A percentile compares a stretch with the other conserved stretches of the same genome.
These are phyloP conservation scores for Philonicus albiceps DNA, from an alignment of 2,888 invertebrate species.

Conservation along the genomic window DNA sequence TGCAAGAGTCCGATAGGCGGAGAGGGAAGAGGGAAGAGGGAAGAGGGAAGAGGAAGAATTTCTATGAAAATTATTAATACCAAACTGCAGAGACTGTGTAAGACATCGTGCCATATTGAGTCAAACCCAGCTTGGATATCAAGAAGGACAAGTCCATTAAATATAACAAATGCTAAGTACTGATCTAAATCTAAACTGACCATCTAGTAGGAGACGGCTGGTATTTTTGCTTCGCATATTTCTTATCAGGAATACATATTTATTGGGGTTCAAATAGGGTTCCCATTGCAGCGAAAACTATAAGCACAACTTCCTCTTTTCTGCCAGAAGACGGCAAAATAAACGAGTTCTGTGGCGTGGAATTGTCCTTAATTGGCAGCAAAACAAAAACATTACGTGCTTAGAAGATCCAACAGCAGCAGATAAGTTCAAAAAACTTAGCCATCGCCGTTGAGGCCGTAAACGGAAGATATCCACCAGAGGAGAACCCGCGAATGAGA, in stretches of 20 bases:
- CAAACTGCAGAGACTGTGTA: no score
- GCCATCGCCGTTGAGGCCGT: background rate
- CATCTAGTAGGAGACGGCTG: no score
- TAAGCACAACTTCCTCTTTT: background rate
- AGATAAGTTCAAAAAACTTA: background rate
- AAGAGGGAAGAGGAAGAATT: no score
- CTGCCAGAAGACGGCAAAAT: background rate
- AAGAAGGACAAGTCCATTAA: no score
- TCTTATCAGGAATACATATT: background rate
- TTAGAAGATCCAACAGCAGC: background rate
- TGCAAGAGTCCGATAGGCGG: no score
- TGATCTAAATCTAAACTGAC: no score
- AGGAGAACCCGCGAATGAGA: background rate
- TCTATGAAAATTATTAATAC: no score
- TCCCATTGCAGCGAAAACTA: background rate
- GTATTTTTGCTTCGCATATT: background rate
- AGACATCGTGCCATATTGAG: no score
- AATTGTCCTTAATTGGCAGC: background rate
- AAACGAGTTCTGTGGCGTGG: background rate
- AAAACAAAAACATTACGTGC: background rate
- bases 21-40: no score
- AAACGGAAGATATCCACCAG: background rate
- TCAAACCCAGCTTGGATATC: no score
- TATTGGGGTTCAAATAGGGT: background rate
- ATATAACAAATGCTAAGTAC: no score